These are phyloP conservation scores for Cydia pomonella DNA, from an alignment of 1,140 invertebrate species.

Conservation along the genomic window DNA sequence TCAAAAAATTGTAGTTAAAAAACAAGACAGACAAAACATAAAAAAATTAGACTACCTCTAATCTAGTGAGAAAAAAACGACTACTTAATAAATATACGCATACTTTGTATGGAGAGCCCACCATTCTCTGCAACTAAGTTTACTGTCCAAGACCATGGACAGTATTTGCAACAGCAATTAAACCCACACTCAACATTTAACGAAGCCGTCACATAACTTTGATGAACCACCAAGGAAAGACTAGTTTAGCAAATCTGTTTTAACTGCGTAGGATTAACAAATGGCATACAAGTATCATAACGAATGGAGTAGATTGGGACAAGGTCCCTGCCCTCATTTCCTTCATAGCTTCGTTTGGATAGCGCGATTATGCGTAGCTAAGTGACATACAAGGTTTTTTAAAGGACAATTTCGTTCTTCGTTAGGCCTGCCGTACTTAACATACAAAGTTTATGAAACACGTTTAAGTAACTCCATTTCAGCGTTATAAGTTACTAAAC, in stretches of 20 bases:
- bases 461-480: neutral
- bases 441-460: too few relatives aligned
- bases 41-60: too few relatives aligned
- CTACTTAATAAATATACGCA: too few relatives aligned
- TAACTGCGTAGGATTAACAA: slow-evolving; percentile 25
- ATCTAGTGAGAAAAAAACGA: too few relatives aligned
- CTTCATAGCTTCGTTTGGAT: slow-evolving; percentile 13
- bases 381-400: slow-evolving; percentile 20
- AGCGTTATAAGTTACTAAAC: too few relatives aligned
- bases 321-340: slow-evolving; percentile 28
- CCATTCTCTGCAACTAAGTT: neutral
- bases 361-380: slow-evolving; percentile 7
- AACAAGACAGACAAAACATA: too few relatives aligned
- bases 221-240: slow-evolving; percentile 15
- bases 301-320: slow-evolving; percentile 27
- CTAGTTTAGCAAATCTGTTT: slow-evolving; percentile 10
- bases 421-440: neutral
- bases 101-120: too few relatives aligned
- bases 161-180: neutral
- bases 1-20: too few relatives aligned
- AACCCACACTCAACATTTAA: slow-evolving; percentile 16
- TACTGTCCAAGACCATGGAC: neutral
- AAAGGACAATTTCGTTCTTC: slow-evolving; percentile 18
- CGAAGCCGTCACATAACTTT: slow-evolving; percentile 6
- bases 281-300: slow-evolving; percentile 29